These are phyloP conservation scores for Drosophila pruinosa DNA, from an alignment of 1,140 invertebrate species.

Conservation along the genomic window DNA sequence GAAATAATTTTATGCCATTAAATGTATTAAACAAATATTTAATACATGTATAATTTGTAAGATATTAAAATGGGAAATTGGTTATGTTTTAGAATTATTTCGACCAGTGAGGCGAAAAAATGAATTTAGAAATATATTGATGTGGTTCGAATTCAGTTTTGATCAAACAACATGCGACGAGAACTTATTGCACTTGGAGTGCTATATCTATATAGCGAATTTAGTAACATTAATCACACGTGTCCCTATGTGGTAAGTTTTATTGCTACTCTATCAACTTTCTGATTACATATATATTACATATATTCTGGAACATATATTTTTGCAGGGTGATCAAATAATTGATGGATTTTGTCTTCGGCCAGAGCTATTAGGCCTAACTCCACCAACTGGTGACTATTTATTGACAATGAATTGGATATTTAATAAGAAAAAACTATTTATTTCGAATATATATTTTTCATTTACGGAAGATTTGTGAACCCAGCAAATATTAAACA, in stretches of 20 bases:
- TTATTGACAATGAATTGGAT: background rate
- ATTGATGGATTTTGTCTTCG: conserved; percentile 8
- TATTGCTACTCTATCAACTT: too few species aligned
- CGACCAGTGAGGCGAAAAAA: too few species aligned
- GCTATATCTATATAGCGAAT: conserved; percentile 1
- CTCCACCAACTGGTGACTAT: conserved; percentile 21
- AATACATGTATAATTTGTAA: too few species aligned
- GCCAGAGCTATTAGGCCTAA: background rate
- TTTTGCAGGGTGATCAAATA: background rate
- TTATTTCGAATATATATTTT: conserved; percentile 12
- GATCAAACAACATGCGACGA: background rate
- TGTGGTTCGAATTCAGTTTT: too few species aligned
- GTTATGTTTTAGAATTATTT: too few species aligned
- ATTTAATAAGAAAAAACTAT: background rate
- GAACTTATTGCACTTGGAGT: background rate
- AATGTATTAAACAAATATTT: too few species aligned
- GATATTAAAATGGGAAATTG: too few species aligned
- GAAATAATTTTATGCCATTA: too few species aligned
- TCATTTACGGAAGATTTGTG: conserved; percentile 13
- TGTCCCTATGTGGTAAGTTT: conserved; percentile 16
- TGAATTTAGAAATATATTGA: too few species aligned
- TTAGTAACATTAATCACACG: conserved; percentile 7
- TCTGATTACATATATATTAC: background rate
- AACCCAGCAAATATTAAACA: too few species aligned
- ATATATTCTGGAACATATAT: background rate